Evolutionary conservation across 2,113 vertebrate genomes (phyloP).

Genomic region (Ochotona curzoniae): DNA sequence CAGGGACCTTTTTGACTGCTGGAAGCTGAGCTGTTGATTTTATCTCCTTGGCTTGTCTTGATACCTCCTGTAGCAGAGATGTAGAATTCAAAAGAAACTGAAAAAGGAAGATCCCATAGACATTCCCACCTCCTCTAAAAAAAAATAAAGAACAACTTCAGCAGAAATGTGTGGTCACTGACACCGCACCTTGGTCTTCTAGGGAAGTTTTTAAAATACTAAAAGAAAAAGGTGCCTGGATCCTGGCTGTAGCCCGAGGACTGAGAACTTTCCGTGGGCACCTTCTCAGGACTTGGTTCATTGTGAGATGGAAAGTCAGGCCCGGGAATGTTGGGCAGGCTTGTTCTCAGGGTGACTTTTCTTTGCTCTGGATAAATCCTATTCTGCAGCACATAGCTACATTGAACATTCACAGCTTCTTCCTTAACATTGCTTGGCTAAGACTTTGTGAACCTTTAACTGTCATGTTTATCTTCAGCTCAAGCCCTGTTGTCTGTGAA

Average conservation of each 20-base stretch:
- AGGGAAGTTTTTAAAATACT: conserved; percentile 3
- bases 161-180: not conserved
- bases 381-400: not conserved
- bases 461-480: not conserved
- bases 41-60: not conserved
- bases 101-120: not conserved
- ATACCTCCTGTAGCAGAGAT: not conserved
- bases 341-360: conserved; percentile 36
- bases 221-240: not conserved
- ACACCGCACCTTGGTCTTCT: not conserved
- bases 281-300: conserved; percentile 16
- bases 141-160: not conserved
- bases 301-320: not conserved
- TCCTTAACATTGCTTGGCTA: not conserved
- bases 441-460: not conserved
- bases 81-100: not conserved
- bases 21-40: not conserved
- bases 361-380: not conserved
- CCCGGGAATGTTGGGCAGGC: not conserved
- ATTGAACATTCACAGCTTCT: not conserved
- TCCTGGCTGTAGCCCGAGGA: not conserved
- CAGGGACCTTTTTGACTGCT: not conserved
- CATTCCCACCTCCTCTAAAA: not conserved
- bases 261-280: not conserved
- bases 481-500: not conserved